These are phyloP conservation scores for Sylvicola fuscatus DNA, from an alignment of 2,888 invertebrate genomes.

Conservation along the genomic window DNA sequence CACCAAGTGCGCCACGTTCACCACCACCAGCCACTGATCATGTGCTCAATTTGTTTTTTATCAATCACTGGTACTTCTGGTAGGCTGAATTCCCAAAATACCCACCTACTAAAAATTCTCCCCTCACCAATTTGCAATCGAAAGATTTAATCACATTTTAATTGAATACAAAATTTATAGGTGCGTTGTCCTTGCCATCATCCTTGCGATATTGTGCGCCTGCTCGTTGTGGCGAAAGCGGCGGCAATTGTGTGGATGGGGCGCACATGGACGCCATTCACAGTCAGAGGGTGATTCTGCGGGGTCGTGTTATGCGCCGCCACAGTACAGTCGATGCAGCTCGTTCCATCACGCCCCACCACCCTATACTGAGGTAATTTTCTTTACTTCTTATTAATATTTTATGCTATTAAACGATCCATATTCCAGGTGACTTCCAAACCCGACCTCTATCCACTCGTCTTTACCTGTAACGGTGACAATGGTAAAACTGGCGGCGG, in stretches of 20 bases:
- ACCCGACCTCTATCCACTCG: constrained; percentile 66
- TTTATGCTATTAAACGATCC: too few species aligned
- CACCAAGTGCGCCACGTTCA: constrained; percentile 25
- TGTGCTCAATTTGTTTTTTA: constrained; percentile 40
- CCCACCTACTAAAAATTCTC: too few species aligned
- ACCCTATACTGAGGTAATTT: constrained; percentile 58
- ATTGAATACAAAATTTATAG: constrained; percentile 18
- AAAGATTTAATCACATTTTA: neutral
- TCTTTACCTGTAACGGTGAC: constrained; percentile 58
- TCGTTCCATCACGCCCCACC: constrained; percentile 68
- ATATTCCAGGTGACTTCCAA: constrained; percentile 57
- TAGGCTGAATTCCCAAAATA: too few species aligned
- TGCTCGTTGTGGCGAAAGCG: constrained; percentile 42
- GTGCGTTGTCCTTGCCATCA: constrained; percentile 46
- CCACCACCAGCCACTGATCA: constrained; percentile 31
- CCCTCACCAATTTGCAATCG: too few species aligned
- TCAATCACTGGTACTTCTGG: constrained; percentile 49
- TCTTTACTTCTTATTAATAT: too few species aligned
- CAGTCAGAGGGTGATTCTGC: constrained; percentile 59
- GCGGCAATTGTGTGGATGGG: constrained; percentile 27
- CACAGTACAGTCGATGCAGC: constrained; percentile 65
- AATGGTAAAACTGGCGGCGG: constrained; percentile 47
- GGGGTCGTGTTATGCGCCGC: constrained; percentile 63
- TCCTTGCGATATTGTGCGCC: constrained; percentile 45
- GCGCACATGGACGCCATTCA: constrained; percentile 28